Evolutionary conservation across 53 echinoderm and acorn worm species (phyloP), one percentile per base, ranked within the genome.

Genomic region (Zoroaster sp.): DNA sequence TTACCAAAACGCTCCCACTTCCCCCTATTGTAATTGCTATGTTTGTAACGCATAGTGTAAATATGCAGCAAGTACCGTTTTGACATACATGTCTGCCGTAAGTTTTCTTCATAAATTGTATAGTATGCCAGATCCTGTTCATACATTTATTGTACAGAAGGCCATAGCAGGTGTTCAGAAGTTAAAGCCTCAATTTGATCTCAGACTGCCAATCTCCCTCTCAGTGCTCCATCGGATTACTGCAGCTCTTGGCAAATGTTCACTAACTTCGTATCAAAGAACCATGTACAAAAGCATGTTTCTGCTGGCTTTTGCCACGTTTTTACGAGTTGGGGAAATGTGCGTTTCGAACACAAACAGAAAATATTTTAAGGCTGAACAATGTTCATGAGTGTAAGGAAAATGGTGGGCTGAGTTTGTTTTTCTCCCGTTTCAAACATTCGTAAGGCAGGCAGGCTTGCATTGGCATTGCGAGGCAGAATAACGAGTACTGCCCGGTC

Each of bases 241-340:
- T 9, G 13, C 21, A 40, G 75, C 75, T 4, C 46, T 75, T 11
- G 75, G 45, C 13, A 10, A 46, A 2, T 75, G 75, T 51, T 28
- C 75, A n/a, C 31, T 47, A 1, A 75, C 32, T 7, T 0, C 12
- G 10, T 75, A 46, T 49, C 75, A 75, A 30, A 75, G 45, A 4
- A 37, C 20, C 34, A 75, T 49, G 75, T 75, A 75, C 51, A 75
- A 49, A 73, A 73, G 73, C 41, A 73, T 73, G 73, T 40, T 76
- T 21, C 73, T 40, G 18, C n/a, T 73, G 21, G 75, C 75, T 9
- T 75, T 75, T 47, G 75, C 75, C 8, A 47, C 75, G 41, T 75
- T 75, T 49, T 49, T 75, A 15, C 75, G 46, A 17, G 51, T 75
- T 47, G 75, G 41, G 28, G 72, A 72, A 36, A 72, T 72, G 35